phyloP scores from a whole-genome alignment of 2,797 vertebrate species.

The Anabacerthia variegaticeps region DNA sequence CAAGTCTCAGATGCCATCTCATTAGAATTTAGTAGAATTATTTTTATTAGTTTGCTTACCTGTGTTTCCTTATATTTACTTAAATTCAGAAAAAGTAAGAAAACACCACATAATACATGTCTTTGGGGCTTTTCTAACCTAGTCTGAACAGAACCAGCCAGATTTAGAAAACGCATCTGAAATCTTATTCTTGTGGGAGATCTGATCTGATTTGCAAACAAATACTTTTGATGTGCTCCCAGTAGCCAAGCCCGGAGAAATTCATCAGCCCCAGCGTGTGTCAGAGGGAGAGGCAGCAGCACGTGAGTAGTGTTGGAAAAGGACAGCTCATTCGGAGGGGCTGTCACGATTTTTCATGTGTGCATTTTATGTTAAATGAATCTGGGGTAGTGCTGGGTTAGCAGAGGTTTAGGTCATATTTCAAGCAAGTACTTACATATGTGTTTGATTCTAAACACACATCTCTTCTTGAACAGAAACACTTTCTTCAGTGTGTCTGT shows the following conservation, averaged over 20 bases:
- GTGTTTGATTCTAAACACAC: slow-evolving; percentile 56
- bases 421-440: slow-evolving; percentile 57
- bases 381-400: slow-evolving; percentile 38
- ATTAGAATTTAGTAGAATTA: not conserved
- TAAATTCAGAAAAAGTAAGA: not conserved
- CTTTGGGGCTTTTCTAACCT: not conserved
- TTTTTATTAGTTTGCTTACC: not conserved
- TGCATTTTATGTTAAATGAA: slow-evolving; percentile 35
- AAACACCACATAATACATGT: not conserved
- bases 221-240: not conserved
- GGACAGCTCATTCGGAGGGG: not conserved
- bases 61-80: not conserved
- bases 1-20: not conserved
- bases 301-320: not conserved
- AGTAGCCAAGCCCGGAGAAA: not conserved
- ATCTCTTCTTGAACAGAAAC: slow-evolving; percentile 28
- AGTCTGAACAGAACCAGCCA: not conserved
- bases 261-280: not conserved
- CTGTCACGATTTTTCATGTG: not conserved
- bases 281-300: not conserved
- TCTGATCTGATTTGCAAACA: slow-evolving; percentile 12
- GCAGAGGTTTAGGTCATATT: slow-evolving; percentile 40
- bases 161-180: not conserved
- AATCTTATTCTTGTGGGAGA: not conserved
- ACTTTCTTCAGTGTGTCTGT: slow-evolving; percentile 50